Base-by-base conservation (phyloP, 2,888 invertebrate species). In the Stenoptilia bipunctidactyla region DNA sequence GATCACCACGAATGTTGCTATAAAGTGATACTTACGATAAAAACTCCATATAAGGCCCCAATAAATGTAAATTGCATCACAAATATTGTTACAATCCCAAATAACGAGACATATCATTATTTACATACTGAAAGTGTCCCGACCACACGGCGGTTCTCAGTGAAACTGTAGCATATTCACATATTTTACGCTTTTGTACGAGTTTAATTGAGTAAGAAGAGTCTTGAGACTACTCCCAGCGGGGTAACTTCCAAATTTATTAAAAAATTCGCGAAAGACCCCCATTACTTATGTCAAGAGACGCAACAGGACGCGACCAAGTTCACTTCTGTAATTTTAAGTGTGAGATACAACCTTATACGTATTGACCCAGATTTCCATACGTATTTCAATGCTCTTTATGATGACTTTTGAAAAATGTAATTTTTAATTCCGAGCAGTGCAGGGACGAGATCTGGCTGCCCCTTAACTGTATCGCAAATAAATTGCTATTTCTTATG, bases 341-440 rank as follows among this genome's bases (percentile, higher is more conserved):
- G 71, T 68, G 73, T 77, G 79, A 80, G 73, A 76, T 80, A 80
- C 73, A 61, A 58, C 77, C 74, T 71, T 72, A 65, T 71, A 61
- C 66, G 60, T 49, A 63, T 48, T 77, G 80, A 82, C 83, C 80
- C 68, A 82, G 71, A 82, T 82, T 69, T 62, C 68, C 68, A 69
- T 66, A 64, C 70, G 56, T 53, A 58, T 57, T 56, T 62, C 65
- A 58, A 58, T 66, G 66, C 63, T 70, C 68, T 82, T 82, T 82
- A 80, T 75, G 79, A 82, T 72, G 79, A 80, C 80, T 77, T 82
- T 76, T 80, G 83, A 83, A 75, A 82, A 77, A 80, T 80, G 75
- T 67, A 70, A 64, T 71, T 77, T 79, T 82, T 80, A 80, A 82
- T 80, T 76, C 65, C 59, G 59, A 54, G 51, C 66, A 61, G 61